phyloP scores from a whole-genome alignment of 1,140 invertebrate species.

The Nixonia krombeini region DNA sequence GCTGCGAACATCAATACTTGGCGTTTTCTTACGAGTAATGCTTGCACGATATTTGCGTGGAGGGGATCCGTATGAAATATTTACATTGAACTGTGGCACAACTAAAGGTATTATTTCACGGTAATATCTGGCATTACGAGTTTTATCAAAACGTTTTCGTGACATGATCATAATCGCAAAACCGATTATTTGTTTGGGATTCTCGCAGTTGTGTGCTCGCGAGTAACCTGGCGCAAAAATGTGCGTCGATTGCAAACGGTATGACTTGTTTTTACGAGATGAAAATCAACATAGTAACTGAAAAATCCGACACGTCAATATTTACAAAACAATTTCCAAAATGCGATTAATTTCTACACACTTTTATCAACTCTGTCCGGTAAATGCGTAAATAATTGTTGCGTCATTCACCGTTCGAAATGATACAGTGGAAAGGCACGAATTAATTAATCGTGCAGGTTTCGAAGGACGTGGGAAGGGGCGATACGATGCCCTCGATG shows the following conservation, averaged over 20 bases:
- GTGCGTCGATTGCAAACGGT: background rate
- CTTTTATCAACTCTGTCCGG: no score
- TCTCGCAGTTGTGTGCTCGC: conserved; percentile 18
- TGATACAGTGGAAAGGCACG: background rate
- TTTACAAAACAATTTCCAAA: no score
- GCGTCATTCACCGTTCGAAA: no score
- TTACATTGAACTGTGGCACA: conserved; percentile 42
- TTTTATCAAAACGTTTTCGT: conserved; percentile 32
- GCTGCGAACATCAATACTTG: no score
- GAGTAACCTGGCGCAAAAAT: conserved; percentile 2
- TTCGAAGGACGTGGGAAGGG: background rate
- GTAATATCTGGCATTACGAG: conserved; percentile 45
- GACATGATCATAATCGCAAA: conserved; percentile 31
- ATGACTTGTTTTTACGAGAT: no score
- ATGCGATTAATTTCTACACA: no score
- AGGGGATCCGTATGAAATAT: conserved; percentile 40
- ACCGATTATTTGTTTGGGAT: conserved; percentile 42
- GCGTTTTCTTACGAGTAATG: background rate
- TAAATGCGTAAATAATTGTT: no score
- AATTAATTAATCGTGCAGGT: background rate
- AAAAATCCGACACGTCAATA: no score
- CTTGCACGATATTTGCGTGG: no score
- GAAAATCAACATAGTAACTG: no score
- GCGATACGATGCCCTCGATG: background rate
- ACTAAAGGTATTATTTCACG: conserved; percentile 38